Evolutionary conservation across 2,797 vertebrate genomes (phyloP).

Genomic region (Girardinus metallicus): DNA sequence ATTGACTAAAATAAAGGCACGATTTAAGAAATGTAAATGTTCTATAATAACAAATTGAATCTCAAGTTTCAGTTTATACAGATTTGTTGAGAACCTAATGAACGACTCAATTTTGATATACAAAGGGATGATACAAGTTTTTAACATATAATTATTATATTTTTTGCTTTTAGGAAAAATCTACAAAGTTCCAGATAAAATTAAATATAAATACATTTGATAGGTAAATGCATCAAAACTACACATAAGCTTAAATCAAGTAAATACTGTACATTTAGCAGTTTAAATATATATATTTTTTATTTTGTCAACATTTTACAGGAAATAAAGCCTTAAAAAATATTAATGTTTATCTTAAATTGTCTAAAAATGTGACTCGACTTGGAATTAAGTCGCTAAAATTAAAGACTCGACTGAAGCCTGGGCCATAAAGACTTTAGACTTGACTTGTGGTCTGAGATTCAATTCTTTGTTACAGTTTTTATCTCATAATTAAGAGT

Average conservation of each 20-base stretch:
- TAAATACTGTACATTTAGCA: background rate
- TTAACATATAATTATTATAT: background rate
- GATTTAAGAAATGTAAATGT: background rate
- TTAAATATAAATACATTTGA: background rate
- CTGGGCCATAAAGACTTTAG: background rate
- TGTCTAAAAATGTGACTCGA: background rate
- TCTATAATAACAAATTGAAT: background rate
- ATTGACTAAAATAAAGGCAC: background rate
- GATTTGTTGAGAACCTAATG: background rate
- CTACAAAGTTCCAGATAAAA: background rate
- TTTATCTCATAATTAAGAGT: background rate
- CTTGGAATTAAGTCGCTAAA: background rate
- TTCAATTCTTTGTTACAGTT: background rate
- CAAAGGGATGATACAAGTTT: background rate
- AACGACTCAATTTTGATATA: background rate
- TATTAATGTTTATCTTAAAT: background rate
- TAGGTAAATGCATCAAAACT: background rate
- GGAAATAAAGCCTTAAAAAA: background rate
- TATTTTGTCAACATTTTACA: background rate
- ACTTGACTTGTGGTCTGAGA: background rate
- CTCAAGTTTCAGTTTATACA: background rate
- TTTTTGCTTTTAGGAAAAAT: background rate
- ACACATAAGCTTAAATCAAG: background rate
- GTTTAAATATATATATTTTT: background rate
- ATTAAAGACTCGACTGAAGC: background rate